phyloP scores from a whole-genome alignment of 2,797 vertebrate species.

The Lacerta bilineata region DNA sequence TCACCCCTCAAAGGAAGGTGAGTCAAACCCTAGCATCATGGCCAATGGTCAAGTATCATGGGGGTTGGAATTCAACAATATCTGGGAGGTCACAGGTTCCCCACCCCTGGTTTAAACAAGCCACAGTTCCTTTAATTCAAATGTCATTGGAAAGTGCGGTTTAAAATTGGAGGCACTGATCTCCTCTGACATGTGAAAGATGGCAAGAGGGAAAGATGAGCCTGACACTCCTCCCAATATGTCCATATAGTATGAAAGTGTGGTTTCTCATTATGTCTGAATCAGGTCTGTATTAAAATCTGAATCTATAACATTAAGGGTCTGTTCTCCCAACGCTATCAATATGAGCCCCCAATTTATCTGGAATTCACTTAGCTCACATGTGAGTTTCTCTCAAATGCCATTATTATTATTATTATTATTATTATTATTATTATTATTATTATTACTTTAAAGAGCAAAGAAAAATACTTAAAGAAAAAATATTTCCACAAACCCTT shows the following conservation, averaged over 20 bases:
- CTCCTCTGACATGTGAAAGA: neutral
- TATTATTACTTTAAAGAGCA: constrained; percentile 27
- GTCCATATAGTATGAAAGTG: neutral
- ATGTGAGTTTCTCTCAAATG: neutral
- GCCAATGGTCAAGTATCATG: too few species aligned
- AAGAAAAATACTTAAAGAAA: constrained; percentile 6
- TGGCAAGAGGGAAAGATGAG: neutral
- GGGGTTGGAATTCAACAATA: too few species aligned
- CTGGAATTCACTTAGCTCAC: constrained; percentile 15
- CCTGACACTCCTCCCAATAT: neutral
- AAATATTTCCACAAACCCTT: constrained; percentile 32
- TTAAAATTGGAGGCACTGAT: neutral
- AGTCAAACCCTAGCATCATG: too few species aligned
- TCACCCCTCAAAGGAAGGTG: too few species aligned
- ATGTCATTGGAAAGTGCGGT: neutral
- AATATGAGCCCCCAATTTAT: neutral
- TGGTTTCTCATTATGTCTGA: too few species aligned
- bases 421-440: constrained; percentile 27
- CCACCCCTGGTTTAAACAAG: too few species aligned
- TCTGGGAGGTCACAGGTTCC: too few species aligned
- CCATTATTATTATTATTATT: constrained; percentile 24
- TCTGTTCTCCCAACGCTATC: neutral
- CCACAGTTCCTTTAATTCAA: neutral
- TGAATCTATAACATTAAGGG: neutral
- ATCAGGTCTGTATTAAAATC: neutral